Conservation (phyloP, 2,113 vertebrate species). For the Sphaerodactylus townsendi region DNA sequence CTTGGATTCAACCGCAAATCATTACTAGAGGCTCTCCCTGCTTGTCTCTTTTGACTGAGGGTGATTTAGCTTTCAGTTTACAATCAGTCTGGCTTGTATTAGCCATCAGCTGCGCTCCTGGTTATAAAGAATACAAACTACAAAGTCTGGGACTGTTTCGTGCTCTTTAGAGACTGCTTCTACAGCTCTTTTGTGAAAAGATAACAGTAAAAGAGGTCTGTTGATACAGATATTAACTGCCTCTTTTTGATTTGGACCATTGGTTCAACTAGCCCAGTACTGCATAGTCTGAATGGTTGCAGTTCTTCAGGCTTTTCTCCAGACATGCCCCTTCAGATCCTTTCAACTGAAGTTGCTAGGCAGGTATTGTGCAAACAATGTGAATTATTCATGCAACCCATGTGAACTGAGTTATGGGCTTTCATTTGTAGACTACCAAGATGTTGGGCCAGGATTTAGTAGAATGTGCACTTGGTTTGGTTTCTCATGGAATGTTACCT, state of each 20-base stretch:
- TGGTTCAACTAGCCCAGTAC: background rate
- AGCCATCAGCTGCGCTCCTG: conserved; percentile 2
- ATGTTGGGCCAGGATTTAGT: background rate
- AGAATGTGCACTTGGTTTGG: background rate
- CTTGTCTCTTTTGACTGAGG: background rate
- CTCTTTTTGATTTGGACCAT: no score
- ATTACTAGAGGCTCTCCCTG: background rate
- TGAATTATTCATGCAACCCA: no score
- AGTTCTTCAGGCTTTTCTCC: background rate
- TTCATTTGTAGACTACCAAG: background rate
- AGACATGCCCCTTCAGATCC: background rate
- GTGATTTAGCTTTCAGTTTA: conserved; percentile 13
- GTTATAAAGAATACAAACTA: conserved; percentile 1
- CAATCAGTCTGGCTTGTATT: background rate
- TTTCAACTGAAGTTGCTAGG: background rate
- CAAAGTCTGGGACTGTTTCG: conserved; percentile 16
- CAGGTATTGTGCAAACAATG: background rate
- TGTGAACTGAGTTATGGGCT: background rate
- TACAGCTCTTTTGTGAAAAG: background rate
- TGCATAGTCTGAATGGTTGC: background rate
- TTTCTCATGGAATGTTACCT: background rate
- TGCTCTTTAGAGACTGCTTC: background rate
- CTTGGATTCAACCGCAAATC: background rate
- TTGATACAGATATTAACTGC: background rate
- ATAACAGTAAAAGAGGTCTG: no score